phyloP scores from a whole-genome alignment of 2,888 invertebrate species.

The Lymantria dispar region DNA sequence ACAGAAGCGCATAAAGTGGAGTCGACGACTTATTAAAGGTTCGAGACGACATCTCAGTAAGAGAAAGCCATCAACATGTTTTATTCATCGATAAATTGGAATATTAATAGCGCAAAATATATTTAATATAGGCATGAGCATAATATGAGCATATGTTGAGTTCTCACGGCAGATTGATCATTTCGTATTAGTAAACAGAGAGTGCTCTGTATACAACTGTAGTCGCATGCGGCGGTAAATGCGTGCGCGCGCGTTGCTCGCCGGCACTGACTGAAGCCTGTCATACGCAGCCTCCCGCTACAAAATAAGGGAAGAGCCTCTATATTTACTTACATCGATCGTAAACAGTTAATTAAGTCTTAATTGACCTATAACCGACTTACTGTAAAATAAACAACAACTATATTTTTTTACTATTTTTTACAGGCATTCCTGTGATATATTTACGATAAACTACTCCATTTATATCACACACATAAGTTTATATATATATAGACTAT shows the following conservation, averaged over 20 bases:
- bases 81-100: constrained; percentile 24
- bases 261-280: constrained; percentile 75
- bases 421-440: too few relatives aligned
- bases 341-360: constrained; percentile 32
- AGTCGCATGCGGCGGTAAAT: constrained; percentile 40
- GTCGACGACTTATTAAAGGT: constrained; percentile 62
- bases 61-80: constrained; percentile 59
- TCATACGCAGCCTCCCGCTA: constrained; percentile 64
- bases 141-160: constrained; percentile 35
- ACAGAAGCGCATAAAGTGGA: constrained; percentile 60
- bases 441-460: too few relatives aligned
- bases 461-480: too few relatives aligned
- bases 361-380: constrained; percentile 17
- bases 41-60: constrained; percentile 71
- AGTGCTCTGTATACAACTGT: constrained; percentile 21
- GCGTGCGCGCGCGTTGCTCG: constrained; percentile 76
- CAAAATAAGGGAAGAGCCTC: constrained; percentile 51
- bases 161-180: constrained; percentile 48
- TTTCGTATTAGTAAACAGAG: constrained; percentile 59
- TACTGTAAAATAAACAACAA: too few relatives aligned
- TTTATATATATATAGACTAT: neutral
- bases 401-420: too few relatives aligned
- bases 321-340: constrained; percentile 22
- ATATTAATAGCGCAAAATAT: neutral
- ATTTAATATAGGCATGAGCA: constrained; percentile 29